These are phyloP conservation scores for Actinemys pallida DNA, from an alignment of 2,113 vertebrate species.

Conservation along the genomic window DNA sequence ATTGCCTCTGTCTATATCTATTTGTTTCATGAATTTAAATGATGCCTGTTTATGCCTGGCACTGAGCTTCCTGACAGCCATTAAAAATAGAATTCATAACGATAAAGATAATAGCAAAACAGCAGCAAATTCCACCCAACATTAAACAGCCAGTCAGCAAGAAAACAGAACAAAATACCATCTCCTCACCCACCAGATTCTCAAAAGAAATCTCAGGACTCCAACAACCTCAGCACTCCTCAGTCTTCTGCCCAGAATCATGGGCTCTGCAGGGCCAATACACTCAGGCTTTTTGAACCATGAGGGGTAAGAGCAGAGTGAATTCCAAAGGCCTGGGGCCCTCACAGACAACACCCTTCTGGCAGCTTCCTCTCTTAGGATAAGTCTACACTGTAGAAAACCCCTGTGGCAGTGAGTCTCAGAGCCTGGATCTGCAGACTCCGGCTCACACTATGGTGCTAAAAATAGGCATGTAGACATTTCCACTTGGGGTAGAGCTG, in stretches of 20 bases:
- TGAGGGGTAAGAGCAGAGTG: background rate
- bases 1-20: background rate
- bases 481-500: background rate
- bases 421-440: background rate
- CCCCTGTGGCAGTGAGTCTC: background rate
- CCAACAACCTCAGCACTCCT: background rate
- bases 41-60: background rate
- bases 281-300: background rate
- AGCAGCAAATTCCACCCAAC: background rate
- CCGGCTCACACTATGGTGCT: background rate
- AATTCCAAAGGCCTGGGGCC: background rate
- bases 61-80: background rate
- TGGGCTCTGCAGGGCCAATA: background rate
- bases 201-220: background rate
- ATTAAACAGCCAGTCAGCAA: background rate
- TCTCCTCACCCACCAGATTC: background rate
- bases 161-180: background rate
- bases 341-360: background rate
- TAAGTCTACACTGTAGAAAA: background rate
- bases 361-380: slow-evolving; percentile 15
- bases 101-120: background rate
- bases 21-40: background rate
- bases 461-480: background rate
- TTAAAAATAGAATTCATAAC: background rate
- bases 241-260: background rate